Base-by-base conservation (phyloP, 2,797 vertebrate species). In the Rhinogobio ventralis region DNA sequence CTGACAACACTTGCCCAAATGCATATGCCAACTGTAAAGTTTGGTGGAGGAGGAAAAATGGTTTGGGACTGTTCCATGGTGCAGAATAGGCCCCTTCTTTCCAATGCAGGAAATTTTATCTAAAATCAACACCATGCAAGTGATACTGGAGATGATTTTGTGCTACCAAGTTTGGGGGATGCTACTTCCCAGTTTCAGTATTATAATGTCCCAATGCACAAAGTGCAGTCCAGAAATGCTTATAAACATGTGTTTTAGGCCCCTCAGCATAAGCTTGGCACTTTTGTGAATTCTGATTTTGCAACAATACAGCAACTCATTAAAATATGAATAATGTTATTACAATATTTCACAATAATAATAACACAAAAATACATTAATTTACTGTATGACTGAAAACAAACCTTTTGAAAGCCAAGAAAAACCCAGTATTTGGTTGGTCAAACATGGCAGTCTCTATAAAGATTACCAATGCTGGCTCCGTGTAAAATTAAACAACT, bases 1-100 rank as follows among this genome's bases (percentile, higher is more conserved):
- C 55, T 82, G 42, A 82, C 42, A 74, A 57, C 15, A 36, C 28
- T 19, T 74, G 42, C 28, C 42, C 74, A 49, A 82, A 49, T 64
- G 28, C 55, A 74, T 46, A 74, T 25, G 13, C 42, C 20, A 74
- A 36, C 7, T 33, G 28, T 36, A 64, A n/a, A n/a, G 42, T 74
- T 71, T 74, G 69, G 55, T 36, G 45, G 39, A 49, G 8, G 25
- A 73, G 67, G 28, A 67, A 67, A 67, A 33, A 71, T 42, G n/a
- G 2, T 69, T 68, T 71, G n/a, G 49, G 14, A 42, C 23, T 11
- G 49, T 55, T 55, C 66, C 15, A 20, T n/a, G 25, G 25, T 72
- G 25, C 68, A 46, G 39, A 73, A 72, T 13, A 60, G 36, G 25
- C 11, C 19, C 36, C 36, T 57, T 72, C 25, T 4, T 28, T 81